These are phyloP conservation scores for Cairina moschata DNA, from an alignment of 2,113 vertebrate genomes.

Conservation along the genomic window DNA sequence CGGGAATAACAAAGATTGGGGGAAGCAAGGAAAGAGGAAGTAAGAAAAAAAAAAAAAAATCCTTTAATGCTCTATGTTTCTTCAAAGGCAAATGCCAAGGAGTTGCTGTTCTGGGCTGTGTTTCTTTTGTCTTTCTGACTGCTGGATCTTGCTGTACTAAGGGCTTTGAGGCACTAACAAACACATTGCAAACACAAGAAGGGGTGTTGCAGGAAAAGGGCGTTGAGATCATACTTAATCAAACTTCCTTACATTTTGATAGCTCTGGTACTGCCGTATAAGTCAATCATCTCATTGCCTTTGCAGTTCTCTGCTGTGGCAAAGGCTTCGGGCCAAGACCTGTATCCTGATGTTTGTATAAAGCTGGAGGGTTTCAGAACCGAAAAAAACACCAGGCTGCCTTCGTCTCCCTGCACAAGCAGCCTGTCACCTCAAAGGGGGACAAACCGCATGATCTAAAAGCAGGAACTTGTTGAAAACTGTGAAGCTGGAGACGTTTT, in stretches of 20 bases:
- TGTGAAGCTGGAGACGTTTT: not conserved
- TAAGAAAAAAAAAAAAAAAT: not conserved
- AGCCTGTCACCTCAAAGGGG: not conserved
- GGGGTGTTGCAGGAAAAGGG: slow-evolving; percentile 64
- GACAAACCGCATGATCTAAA: not conserved
- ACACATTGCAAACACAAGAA: slow-evolving; percentile 40
- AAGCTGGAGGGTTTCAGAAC: not conserved
- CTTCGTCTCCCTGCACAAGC: not conserved
- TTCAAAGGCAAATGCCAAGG: slow-evolving; percentile 19
- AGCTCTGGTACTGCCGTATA: not conserved
- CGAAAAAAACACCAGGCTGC: not conserved
- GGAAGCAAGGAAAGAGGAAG: slow-evolving; percentile 40
- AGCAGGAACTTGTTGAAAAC: not conserved
- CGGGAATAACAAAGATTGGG: slow-evolving; percentile 30
- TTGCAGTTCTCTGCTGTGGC: not conserved
- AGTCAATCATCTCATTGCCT: slow-evolving; percentile 8
- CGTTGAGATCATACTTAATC: slow-evolving; percentile 56
- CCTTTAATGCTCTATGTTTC: not conserved
- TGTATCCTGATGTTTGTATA: not conserved
- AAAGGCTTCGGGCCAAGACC: not conserved
- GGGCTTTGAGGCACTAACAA: slow-evolving; percentile 44
- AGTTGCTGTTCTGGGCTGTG: not conserved
- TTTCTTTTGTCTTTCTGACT: slow-evolving; percentile 36
- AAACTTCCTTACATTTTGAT: slow-evolving; percentile 63
- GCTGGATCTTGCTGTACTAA: slow-evolving; percentile 51